Conservation (phyloP, 2,113 vertebrate species). For the Chamaea fasciata region DNA sequence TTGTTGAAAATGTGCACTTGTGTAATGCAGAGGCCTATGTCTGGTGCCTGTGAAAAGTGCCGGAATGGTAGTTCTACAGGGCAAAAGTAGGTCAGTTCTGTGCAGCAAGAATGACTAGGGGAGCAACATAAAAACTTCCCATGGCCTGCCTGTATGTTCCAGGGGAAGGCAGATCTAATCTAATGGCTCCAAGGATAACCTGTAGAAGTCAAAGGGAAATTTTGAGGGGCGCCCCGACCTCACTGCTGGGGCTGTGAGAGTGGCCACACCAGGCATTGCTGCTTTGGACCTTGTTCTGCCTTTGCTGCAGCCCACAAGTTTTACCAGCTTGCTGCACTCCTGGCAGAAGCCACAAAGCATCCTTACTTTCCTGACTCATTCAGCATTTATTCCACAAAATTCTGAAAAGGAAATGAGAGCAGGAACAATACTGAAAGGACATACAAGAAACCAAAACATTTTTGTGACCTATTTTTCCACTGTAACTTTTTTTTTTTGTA, state of each 20-base stretch:
- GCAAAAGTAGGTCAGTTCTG: not conserved
- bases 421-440: conserved; percentile 27
- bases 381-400: not conserved
- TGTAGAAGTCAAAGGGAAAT: not conserved
- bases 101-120: not conserved
- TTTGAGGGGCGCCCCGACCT: rapidly evolving
- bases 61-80: not conserved
- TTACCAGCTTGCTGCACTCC: not conserved
- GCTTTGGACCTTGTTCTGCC: rapidly evolving
- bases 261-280: not conserved
- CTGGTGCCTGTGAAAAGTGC: not conserved
- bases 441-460: conserved; percentile 49
- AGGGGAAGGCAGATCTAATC: not conserved
- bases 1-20: not conserved
- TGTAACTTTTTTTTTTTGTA: not conserved
- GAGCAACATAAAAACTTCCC: not conserved
- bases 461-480: not conserved
- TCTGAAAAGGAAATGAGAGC: not conserved
- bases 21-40: not conserved
- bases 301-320: not conserved
- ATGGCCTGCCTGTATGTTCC: not conserved
- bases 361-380: not conserved
- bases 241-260: not conserved
- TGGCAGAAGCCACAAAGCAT: not conserved
- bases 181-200: not conserved